Conservation (phyloP, 1,140 invertebrate species). For the Nautilus pompilius region DNA sequence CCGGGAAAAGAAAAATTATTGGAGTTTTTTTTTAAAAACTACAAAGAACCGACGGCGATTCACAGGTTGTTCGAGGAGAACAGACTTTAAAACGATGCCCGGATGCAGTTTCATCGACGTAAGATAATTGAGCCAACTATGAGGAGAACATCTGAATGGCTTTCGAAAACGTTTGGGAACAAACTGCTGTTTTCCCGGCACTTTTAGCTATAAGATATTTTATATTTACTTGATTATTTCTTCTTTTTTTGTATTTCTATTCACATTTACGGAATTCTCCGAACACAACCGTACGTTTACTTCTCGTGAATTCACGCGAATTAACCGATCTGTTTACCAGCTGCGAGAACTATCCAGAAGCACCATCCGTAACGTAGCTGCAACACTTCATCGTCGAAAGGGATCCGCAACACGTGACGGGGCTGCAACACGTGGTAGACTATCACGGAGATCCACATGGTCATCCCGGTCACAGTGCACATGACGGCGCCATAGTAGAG, state of each 20-base stretch:
- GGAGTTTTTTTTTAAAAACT: neutral
- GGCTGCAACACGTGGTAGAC: slow-evolving; percentile 34
- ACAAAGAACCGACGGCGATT: neutral
- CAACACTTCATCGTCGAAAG: slow-evolving; percentile 26
- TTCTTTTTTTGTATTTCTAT: neutral
- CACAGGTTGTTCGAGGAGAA: neutral
- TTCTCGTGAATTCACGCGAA: no score
- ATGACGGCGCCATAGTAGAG: slow-evolving; percentile 34
- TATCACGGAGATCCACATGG: slow-evolving; percentile 31
- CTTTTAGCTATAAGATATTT: neutral
- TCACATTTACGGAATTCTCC: neutral
- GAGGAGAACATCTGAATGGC: neutral
- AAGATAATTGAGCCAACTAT: neutral
- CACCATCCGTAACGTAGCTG: slow-evolving; percentile 33
- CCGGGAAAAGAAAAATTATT: neutral
- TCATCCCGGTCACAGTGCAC: slow-evolving; percentile 27
- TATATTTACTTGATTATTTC: neutral
- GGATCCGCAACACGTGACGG: slow-evolving; percentile 16
- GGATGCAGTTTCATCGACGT: neutral
- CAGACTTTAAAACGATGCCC: neutral
- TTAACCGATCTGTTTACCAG: slow-evolving; percentile 24
- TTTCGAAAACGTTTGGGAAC: neutral
- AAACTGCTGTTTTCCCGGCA: neutral
- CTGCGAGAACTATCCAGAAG: slow-evolving; percentile 31
- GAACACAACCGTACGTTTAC: neutral